Percentiles rank a stretch among this genome's conserved stretches.
phyloP scores from a whole-genome alignment of 2,113 vertebrate species.

The Megaceryle maxima region DNA sequence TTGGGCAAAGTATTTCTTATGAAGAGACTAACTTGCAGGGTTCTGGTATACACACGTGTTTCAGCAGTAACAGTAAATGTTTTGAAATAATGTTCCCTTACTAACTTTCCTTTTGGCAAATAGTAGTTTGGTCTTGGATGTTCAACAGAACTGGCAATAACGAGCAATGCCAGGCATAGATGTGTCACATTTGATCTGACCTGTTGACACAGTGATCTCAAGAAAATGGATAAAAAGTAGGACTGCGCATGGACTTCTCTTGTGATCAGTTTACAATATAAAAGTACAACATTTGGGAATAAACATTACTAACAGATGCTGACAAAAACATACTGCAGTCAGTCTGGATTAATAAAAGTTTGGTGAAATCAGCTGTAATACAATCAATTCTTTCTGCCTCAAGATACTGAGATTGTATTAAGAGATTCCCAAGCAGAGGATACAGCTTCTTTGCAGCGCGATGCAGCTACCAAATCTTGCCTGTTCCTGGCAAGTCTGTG shows the following conservation, averaged over 20 bases:
- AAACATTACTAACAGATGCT: not conserved
- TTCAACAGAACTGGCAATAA: not conserved
- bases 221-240: not conserved
- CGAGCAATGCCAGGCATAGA: not conserved
- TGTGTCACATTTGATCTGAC: not conserved
- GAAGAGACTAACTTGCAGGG: not conserved
- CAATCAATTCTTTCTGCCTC: not conserved
- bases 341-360: not conserved
- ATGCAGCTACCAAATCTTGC: not conserved
- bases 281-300: not conserved
- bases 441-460: not conserved
- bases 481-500: not conserved
- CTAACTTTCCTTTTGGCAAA: not conserved
- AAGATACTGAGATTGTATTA: not conserved
- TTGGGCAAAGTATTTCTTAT: not conserved
- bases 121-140: not conserved
- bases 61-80: not conserved
- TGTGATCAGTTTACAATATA: not conserved
- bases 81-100: not conserved
- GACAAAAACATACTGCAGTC: not conserved
- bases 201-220: not conserved
- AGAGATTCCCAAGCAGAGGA: not conserved
- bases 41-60: not conserved
- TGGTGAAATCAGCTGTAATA: not conserved
- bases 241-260: not conserved